Conservation (phyloP, 2,888 invertebrate species). For the Drosophila colorata region DNA sequence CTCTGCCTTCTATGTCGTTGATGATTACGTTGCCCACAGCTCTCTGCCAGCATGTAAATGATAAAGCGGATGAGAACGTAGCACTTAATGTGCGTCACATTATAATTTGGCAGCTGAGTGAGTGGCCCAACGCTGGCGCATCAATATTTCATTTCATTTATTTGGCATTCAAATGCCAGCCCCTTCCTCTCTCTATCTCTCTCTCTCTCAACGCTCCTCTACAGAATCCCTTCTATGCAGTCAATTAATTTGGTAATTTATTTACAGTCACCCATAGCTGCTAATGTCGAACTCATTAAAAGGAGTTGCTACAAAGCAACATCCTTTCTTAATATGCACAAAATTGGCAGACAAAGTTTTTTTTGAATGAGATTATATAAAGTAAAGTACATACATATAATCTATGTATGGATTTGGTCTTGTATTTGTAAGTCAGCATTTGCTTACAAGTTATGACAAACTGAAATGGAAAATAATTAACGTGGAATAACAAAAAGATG, state of each 20-base stretch:
- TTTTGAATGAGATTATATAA: slow-evolving; percentile 2
- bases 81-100: slow-evolving; percentile 73
- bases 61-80: slow-evolving; percentile 52
- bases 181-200: too few relatives aligned
- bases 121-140: slow-evolving; percentile 40
- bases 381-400: not conserved
- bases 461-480: slow-evolving; percentile 57
- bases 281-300: slow-evolving; percentile 44
- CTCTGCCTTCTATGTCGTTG: slow-evolving; percentile 21
- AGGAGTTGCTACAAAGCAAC: slow-evolving; percentile 26
- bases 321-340: slow-evolving; percentile 5
- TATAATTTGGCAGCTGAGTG: slow-evolving; percentile 73
- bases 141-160: slow-evolving; percentile 52
- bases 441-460: slow-evolving; percentile 65
- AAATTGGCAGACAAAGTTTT: slow-evolving; percentile 43
- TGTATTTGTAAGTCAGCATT: slow-evolving; percentile 49
- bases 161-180: slow-evolving; percentile 24
- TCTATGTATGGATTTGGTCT: slow-evolving; percentile 12
- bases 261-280: slow-evolving; percentile 9
- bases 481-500: slow-evolving; percentile 39
- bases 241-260: slow-evolving; percentile 47
- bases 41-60: slow-evolving; percentile 58
- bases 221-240: slow-evolving; percentile 39
- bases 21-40: slow-evolving; percentile 45
- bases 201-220: not conserved